Conservation (phyloP, 2,113 vertebrate genomes). For the Empidonax alnorum region DNA sequence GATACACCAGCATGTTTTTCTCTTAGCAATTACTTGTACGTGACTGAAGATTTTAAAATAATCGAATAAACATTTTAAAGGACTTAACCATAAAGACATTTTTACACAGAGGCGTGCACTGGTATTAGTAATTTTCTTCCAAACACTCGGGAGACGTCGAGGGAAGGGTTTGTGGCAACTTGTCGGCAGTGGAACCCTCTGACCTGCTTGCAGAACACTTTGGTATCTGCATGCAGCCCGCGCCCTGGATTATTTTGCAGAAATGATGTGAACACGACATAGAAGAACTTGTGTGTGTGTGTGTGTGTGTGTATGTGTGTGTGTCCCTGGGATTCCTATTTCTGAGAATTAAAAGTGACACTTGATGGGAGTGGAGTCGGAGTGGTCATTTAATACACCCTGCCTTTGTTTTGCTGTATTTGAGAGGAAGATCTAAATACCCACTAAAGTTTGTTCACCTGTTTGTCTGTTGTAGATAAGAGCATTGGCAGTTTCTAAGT, state of each 20-base stretch:
- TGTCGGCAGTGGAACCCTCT: neutral
- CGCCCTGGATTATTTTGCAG: no score
- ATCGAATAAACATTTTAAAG: neutral
- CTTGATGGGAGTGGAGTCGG: neutral
- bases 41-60: neutral
- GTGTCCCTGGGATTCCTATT: no score
- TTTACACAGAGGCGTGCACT: neutral
- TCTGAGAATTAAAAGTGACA: neutral
- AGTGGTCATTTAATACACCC: neutral
- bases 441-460: neutral
- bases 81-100: neutral
- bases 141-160: neutral
- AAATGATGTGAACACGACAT: no score
- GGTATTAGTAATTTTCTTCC: neutral
- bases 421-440: neutral
- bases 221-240: no score
- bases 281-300: no score
- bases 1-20: neutral
- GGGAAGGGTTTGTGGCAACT: accelerated
- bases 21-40: neutral
- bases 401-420: neutral
- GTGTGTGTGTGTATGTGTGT: no score
- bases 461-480: neutral
- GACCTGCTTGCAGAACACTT: no score
- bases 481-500: neutral